phyloP scores from a whole-genome alignment of 1,140 invertebrate genomes.

The Vanessa atalanta region DNA sequence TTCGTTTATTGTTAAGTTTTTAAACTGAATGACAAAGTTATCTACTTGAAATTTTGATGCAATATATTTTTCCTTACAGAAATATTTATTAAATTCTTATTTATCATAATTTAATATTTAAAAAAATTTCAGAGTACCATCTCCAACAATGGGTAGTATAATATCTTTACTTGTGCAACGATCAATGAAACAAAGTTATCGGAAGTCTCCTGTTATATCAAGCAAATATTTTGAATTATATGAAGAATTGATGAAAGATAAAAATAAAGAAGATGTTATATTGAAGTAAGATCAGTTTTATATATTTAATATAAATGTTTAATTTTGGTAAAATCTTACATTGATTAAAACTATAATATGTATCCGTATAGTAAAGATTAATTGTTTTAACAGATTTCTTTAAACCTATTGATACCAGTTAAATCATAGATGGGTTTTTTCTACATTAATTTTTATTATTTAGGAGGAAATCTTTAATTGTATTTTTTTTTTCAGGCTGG shows the following conservation, averaged over 20 bases:
- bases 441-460: neutral
- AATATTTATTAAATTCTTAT: neutral
- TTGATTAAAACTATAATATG: neutral
- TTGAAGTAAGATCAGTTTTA: conserved; percentile 53
- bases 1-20: too few relatives aligned
- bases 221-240: conserved; percentile 73
- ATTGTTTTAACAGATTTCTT: too few relatives aligned
- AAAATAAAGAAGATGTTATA: conserved; percentile 64
- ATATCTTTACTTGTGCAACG: conserved; percentile 67
- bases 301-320: too few relatives aligned
- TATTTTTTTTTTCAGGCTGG: conserved; percentile 60
- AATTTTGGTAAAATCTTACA: neutral
- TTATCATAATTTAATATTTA: conserved; percentile 9
- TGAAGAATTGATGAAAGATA: conserved; percentile 64
- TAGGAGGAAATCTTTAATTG: too few relatives aligned
- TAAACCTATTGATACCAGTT: too few relatives aligned
- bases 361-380: too few relatives aligned
- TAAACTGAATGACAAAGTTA: too few relatives aligned
- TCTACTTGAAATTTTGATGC: neutral
- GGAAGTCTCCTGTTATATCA: conserved; percentile 71
- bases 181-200: conserved; percentile 72
- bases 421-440: too few relatives aligned
- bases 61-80: neutral
- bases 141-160: conserved; percentile 66
- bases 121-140: conserved; percentile 56